Base-by-base conservation (phyloP, 1,140 invertebrate genomes). In the Hestina assimilis region DNA sequence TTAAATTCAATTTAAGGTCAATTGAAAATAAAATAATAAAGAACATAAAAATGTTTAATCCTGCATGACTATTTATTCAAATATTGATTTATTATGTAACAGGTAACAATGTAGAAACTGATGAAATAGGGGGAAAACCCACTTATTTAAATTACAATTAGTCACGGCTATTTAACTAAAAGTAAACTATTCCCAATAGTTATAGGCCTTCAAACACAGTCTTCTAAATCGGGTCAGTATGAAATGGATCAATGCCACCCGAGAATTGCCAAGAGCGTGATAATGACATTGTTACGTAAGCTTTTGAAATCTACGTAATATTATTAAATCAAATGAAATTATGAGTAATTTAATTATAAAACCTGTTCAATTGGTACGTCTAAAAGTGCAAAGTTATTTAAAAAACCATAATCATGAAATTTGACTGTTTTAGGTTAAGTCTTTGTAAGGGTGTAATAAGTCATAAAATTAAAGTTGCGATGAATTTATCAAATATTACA, bases 271-370 rank as follows among this genome's bases (percentile, higher is more conserved):
- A 78, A 69, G 66, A 66, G 67, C 76, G 68, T 66, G 75, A 75
- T 79, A 72, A 77, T 75, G 72, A 75, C 73, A 78, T 65, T 52
- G 61, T 87, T 87, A 86, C 83, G 83, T 87, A 87, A 87, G 74
- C 47, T 19, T 59, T 35, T 59, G 55, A 29, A 62, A 64, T 60
- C 46, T 60, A 47, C 42, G 33, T 29, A 60, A 54, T 41, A 14
- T 21, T 31, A 47, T 11, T 11, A 33, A 26, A 33, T 6, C 6
- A 26, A 4, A 26, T 5, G 24, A 26, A 5, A 26, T n/a, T n/a
- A n/a, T n/a, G n/a, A n/a, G n/a, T n/a, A n/a, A n/a, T n/a, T n/a
- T n/a, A n/a, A n/a, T n/a, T n/a, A n/a, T n/a, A n/a, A n/a, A n/a
- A n/a, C n/a, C n/a, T n/a, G n/a, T n/a, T n/a, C n/a, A n/a, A n/a